Evolutionary conservation across 2,888 invertebrate species (phyloP).

Genomic region (Tetheella fluctuosa): DNA sequence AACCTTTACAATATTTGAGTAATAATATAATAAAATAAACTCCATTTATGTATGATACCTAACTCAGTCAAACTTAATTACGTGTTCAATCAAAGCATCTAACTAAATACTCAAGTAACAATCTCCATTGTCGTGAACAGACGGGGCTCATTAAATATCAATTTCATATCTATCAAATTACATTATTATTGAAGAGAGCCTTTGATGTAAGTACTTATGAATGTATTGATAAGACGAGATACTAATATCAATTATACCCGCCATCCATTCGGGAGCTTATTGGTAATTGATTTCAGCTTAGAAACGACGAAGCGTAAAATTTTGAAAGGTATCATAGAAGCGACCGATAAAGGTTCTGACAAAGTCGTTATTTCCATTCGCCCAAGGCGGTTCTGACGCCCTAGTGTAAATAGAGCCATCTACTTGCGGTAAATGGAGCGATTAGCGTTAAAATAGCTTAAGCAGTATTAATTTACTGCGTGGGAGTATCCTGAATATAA

Average conservation of each 20-base stretch:
- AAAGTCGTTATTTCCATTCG: conserved; percentile 13
- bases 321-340: conserved; percentile 17
- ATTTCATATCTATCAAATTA: conserved; percentile 55
- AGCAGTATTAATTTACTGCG: conserved; percentile 18
- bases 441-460: conserved; percentile 32
- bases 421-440: conserved; percentile 34
- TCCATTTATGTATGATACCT: background rate
- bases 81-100: background rate
- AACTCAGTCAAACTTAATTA: background rate
- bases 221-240: conserved; percentile 17
- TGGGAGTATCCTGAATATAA: conserved; percentile 4
- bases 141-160: conserved; percentile 51
- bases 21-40: background rate
- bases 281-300: conserved; percentile 2
- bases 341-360: conserved; percentile 18
- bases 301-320: conserved; percentile 8
- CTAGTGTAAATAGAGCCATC: conserved; percentile 20
- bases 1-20: background rate
- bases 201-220: conserved; percentile 45
- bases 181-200: conserved; percentile 48
- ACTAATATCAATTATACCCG: conserved; percentile 16
- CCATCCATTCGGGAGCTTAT: conserved; percentile 8
- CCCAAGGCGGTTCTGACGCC: conserved; percentile 7
- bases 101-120: conserved; percentile 17
- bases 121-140: conserved; percentile 35